These are phyloP conservation scores for Arge pagana DNA, from an alignment of 2,888 invertebrate genomes.

Conservation along the genomic window DNA sequence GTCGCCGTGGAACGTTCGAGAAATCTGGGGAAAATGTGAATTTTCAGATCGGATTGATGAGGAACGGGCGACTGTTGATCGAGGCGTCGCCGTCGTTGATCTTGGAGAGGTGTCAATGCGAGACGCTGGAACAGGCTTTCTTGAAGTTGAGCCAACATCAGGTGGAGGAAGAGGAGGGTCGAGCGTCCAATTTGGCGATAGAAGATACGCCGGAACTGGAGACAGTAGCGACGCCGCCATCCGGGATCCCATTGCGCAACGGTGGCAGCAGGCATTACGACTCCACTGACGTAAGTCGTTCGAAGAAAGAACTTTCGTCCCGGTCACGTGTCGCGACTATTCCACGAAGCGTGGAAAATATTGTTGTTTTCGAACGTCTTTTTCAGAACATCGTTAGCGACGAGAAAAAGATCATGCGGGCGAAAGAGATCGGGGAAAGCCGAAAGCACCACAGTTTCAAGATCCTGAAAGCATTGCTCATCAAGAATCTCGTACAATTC, in stretches of 20 bases:
- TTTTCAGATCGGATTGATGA: slow-evolving; percentile 83
- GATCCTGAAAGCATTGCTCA: slow-evolving; percentile 68
- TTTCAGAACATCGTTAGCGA: slow-evolving; percentile 35
- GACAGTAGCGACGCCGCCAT: slow-evolving; percentile 14
- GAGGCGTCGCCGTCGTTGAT: slow-evolving; percentile 81
- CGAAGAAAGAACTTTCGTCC: neutral
- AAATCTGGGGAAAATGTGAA: too few relatives aligned
- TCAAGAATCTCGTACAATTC: slow-evolving; percentile 73
- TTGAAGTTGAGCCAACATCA: slow-evolving; percentile 75
- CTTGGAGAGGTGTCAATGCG: slow-evolving; percentile 70
- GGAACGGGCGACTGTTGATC: slow-evolving; percentile 82
- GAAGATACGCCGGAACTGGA: slow-evolving; percentile 37
- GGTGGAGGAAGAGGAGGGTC: too few relatives aligned
- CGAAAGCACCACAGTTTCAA: slow-evolving; percentile 18
- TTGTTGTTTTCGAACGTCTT: neutral
- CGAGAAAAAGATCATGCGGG: slow-evolving; percentile 30
- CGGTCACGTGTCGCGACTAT: neutral
- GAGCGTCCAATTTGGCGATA: slow-evolving; percentile 45
- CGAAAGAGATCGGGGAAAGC: slow-evolving; percentile 2
- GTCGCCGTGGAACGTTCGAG: too few relatives aligned
- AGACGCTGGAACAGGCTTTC: slow-evolving; percentile 86
- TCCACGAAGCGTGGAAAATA: too few relatives aligned
- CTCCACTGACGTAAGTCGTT: slow-evolving; percentile 56
- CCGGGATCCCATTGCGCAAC: slow-evolving; percentile 45
- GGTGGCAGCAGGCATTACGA: slow-evolving; percentile 56